phyloP scores from a whole-genome alignment of 2,113 vertebrate species.

The Drymodes brunneopygia region DNA sequence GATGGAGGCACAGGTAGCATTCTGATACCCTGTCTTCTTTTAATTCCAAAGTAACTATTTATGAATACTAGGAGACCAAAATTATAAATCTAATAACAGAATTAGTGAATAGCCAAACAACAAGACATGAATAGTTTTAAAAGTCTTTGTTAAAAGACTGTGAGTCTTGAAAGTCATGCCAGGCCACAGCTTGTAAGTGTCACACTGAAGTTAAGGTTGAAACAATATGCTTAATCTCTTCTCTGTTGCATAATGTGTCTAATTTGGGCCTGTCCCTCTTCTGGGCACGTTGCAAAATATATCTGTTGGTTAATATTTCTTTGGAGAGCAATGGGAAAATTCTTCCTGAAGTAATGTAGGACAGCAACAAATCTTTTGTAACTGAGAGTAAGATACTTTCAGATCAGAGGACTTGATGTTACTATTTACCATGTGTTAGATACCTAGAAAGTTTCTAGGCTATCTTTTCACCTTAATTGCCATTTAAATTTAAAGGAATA shows the following conservation, averaged over 20 bases:
- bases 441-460: neutral
- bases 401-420: neutral
- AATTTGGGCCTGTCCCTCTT: neutral
- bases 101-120: neutral
- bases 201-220: neutral
- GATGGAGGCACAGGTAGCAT: accelerated
- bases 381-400: neutral
- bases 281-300: neutral
- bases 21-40: neutral
- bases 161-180: neutral
- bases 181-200: neutral
- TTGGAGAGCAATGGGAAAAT: neutral
- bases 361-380: neutral
- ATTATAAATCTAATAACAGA: neutral
- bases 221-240: neutral
- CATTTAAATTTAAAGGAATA: neutral
- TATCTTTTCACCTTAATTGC: neutral
- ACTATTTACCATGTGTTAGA: neutral
- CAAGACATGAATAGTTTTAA: neutral
- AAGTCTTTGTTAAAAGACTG: neutral
- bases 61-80: neutral
- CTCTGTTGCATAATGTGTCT: neutral
- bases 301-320: neutral
- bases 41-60: neutral
- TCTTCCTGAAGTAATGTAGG: neutral